A percentile compares a stretch with the other conserved stretches of the same genome.
Evolutionary conservation across 2,888 invertebrate species (phyloP).

Genomic region (Leptopterna dolabrata): DNA sequence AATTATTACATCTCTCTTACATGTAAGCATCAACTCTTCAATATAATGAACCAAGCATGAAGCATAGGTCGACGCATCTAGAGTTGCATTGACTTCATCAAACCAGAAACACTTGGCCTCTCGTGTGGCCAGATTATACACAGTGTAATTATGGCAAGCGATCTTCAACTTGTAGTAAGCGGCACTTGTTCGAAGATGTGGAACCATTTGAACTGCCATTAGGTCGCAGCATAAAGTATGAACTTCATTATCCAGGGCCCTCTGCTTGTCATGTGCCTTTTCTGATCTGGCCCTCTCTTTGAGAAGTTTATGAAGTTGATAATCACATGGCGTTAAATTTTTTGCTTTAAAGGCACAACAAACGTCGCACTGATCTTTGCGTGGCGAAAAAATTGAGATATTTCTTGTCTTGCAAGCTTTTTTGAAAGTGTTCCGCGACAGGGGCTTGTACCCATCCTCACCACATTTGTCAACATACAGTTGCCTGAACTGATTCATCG

Average conservation of each 20-base stretch:
- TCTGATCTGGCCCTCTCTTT: slow-evolving; percentile 18
- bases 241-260: slow-evolving; percentile 5
- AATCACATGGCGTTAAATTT: slow-evolving; percentile 21
- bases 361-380: slow-evolving; percentile 43
- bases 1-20: slow-evolving; percentile 17
- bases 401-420: slow-evolving; percentile 36
- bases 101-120: slow-evolving; percentile 31
- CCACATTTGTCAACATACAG: slow-evolving; percentile 48
- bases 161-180: slow-evolving; percentile 27
- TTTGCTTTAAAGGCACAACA: slow-evolving; percentile 38
- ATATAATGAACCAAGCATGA: slow-evolving; percentile 32
- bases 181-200: slow-evolving; percentile 5
- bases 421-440: slow-evolving; percentile 6
- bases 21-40: neutral
- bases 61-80: slow-evolving; percentile 33
- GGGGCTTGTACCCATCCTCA: slow-evolving; percentile 33
- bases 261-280: neutral
- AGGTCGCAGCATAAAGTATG: slow-evolving; percentile 10
- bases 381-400: neutral
- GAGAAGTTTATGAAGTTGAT: slow-evolving; percentile 9
- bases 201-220: slow-evolving; percentile 35
- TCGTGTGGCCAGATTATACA: slow-evolving; percentile 24
- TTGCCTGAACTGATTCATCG: neutral
- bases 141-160: neutral
- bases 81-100: slow-evolving; percentile 15